phyloP scores from a whole-genome alignment of 2,888 invertebrate genomes.

The Orthosia gracilis region DNA sequence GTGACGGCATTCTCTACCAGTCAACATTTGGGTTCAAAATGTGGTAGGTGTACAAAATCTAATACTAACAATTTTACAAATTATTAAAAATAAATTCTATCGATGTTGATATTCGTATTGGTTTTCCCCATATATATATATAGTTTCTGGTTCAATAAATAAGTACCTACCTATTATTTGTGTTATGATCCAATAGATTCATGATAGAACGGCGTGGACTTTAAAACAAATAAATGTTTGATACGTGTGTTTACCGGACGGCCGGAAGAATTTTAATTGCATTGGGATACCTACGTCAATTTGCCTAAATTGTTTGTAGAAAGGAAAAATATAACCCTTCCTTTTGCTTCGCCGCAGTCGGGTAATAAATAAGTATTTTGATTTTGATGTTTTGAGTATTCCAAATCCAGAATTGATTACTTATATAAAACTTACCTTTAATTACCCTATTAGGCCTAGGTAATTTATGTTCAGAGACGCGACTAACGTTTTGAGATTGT shows the following conservation, averaged over 20 bases:
- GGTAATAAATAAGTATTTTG: slow-evolving; percentile 5
- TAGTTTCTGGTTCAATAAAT: slow-evolving; percentile 14
- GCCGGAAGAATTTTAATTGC: slow-evolving; percentile 64
- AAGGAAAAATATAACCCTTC: slow-evolving; percentile 1
- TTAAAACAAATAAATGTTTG: slow-evolving; percentile 65
- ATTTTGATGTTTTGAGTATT: slow-evolving; percentile 5
- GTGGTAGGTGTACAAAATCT: too few relatives aligned
- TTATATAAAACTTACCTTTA: not conserved
- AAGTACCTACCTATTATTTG: not conserved
- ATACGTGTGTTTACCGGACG: slow-evolving; percentile 59
- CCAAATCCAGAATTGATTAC: not conserved
- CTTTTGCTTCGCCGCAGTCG: too few relatives aligned
- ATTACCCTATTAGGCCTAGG: slow-evolving; percentile 9
- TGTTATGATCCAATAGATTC: slow-evolving; percentile 19
- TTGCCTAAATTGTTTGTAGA: slow-evolving; percentile 24
- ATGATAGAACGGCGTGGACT: slow-evolving; percentile 26
- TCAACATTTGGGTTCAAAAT: too few relatives aligned
- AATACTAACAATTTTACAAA: too few relatives aligned
- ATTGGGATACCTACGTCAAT: slow-evolving; percentile 18
- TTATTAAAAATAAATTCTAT: too few relatives aligned
- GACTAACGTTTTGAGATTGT: too few relatives aligned
- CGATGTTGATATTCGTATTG: not conserved
- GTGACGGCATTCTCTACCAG: too few relatives aligned
- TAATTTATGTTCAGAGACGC: not conserved
- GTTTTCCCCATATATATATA: not conserved